A percentile compares a stretch with the other conserved stretches of the same genome.
These are phyloP conservation scores for Masticophis lateralis DNA, from an alignment of 2,797 vertebrate species.

Conservation along the genomic window DNA sequence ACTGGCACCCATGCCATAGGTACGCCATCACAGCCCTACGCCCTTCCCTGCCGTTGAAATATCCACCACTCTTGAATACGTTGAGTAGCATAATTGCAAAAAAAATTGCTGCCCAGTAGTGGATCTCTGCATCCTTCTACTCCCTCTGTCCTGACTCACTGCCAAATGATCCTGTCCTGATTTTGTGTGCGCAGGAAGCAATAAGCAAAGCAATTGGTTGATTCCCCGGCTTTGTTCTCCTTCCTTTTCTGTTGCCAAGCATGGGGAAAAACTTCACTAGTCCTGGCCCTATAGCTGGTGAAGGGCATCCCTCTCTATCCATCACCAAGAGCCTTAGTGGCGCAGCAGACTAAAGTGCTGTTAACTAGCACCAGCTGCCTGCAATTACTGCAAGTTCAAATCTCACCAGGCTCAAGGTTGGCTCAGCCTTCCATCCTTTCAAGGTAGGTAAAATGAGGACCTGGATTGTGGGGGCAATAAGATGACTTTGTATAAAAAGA, in stretches of 20 bases:
- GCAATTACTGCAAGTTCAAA: too few species aligned
- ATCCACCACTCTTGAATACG: not conserved
- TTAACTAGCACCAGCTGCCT: too few species aligned
- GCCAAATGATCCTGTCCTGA: not conserved
- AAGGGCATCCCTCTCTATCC: not conserved
- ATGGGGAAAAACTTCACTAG: not conserved
- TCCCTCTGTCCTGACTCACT: not conserved
- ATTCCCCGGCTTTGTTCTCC: not conserved
- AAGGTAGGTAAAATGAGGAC: too few species aligned
- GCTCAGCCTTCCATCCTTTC: too few species aligned
- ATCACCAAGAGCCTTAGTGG: not conserved
- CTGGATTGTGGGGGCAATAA: too few species aligned
- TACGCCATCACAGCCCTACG: not conserved
- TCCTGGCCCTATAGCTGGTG: not conserved
- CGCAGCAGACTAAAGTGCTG: too few species aligned
- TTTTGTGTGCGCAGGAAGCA: not conserved
- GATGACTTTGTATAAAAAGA: too few species aligned
- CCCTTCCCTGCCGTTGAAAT: not conserved
- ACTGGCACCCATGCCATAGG: too few species aligned
- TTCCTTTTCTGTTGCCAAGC: not conserved
- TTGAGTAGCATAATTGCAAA: not conserved
- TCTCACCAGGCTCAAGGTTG: too few species aligned
- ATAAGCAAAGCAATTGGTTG: not conserved
- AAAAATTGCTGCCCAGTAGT: not conserved
- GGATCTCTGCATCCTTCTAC: not conserved